These are phyloP conservation scores for Beroe forskalii DNA, from an alignment of 37 sponge, comb jelly and placozoan genomes.

Conservation along the genomic window DNA sequence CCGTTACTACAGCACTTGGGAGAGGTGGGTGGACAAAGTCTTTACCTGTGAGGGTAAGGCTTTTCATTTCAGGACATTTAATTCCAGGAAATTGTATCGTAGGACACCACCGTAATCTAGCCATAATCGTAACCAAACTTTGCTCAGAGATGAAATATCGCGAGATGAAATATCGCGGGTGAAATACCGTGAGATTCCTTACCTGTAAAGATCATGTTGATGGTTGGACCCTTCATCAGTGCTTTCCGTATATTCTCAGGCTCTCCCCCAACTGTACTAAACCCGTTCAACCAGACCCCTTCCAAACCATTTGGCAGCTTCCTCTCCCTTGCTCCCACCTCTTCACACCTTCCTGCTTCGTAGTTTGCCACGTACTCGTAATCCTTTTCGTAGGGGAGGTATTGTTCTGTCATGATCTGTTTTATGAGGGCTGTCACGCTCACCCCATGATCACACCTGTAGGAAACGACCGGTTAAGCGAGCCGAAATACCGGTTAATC, in stretches of 20 bases:
- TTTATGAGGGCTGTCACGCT: neutral
- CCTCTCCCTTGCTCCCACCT: neutral
- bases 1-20: neutral
- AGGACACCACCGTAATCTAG: no score
- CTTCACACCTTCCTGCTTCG: neutral
- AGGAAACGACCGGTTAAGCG: no score
- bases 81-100: no score
- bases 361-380: neutral
- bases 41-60: no score
- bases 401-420: neutral
- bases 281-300: neutral
- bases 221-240: neutral
- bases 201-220: neutral
- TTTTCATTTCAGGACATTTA: no score
- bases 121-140: no score
- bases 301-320: neutral
- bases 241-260: neutral
- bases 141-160: no score
- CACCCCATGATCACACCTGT: neutral
- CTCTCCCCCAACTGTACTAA: neutral
- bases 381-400: neutral
- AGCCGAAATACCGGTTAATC: no score
- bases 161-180: no score
- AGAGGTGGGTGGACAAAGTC: neutral
- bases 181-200: no score